Evolutionary conservation across 2,113 vertebrate species (phyloP).

Genomic region (Aviceda subcristata): DNA sequence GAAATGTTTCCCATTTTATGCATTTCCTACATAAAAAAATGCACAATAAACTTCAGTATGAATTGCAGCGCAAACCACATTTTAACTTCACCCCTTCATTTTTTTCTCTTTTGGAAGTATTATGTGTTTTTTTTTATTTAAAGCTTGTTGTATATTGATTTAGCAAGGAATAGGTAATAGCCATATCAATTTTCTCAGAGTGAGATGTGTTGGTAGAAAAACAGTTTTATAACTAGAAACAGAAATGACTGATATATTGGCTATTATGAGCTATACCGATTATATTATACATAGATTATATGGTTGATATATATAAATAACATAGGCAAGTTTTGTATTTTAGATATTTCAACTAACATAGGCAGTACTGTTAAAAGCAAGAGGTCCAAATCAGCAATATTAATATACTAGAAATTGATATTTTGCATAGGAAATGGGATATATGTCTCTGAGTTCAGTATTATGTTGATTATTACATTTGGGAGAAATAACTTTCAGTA

Average conservation of each 20-base stretch:
- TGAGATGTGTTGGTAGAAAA: not conserved
- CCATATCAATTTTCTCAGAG: constrained; percentile 26
- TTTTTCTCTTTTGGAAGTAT: not conserved
- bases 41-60: not conserved
- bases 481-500: not conserved
- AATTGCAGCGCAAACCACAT: not conserved
- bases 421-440: not conserved
- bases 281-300: not conserved
- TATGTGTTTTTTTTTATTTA: not conserved
- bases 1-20: not conserved
- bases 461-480: constrained; percentile 5
- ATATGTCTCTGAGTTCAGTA: not conserved
- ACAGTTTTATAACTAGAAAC: constrained; percentile 18
- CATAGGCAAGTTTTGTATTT: not conserved
- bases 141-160: constrained; percentile 16
- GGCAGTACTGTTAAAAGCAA: not conserved
- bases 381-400: not conserved
- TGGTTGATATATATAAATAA: not conserved
- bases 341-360: not conserved
- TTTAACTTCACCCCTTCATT: not conserved
- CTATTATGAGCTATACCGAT: not conserved
- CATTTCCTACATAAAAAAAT: not conserved
- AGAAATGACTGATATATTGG: constrained; percentile 3
- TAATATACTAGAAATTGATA: not conserved
- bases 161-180: constrained; percentile 30